A percentile compares a stretch with the other conserved stretches of the same genome.
Evolutionary conservation across 1,140 invertebrate genomes (phyloP).

Genomic region (Pantala flavescens): DNA sequence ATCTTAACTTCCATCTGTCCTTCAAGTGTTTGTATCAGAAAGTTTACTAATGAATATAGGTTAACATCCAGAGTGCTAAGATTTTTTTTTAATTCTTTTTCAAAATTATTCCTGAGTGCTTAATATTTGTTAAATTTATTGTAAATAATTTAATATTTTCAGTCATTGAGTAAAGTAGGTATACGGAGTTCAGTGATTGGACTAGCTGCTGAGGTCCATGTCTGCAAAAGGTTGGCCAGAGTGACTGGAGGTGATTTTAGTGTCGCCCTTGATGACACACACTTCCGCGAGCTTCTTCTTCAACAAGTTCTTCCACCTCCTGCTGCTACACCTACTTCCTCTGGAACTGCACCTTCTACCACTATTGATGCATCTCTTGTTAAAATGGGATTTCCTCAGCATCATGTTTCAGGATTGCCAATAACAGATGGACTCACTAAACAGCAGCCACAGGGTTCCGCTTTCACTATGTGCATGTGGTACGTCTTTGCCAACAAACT

Average conservation of each 20-base stretch:
- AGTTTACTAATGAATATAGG: too few species aligned
- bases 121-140: too few species aligned
- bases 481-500: conserved; percentile 35
- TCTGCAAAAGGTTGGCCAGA: conserved; percentile 74
- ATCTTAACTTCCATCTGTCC: too few species aligned
- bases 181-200: conserved; percentile 90
- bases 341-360: conserved; percentile 28
- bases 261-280: conserved; percentile 82
- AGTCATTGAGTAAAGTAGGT: conserved; percentile 38
- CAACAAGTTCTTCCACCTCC: conserved; percentile 81
- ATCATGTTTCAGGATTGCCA: conserved; percentile 30
- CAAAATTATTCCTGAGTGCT: too few species aligned
- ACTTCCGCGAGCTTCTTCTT: conserved; percentile 69
- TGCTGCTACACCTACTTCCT: conserved; percentile 41
- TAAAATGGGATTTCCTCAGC: conserved; percentile 88
- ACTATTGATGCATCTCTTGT: conserved; percentile 73
- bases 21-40: too few species aligned
- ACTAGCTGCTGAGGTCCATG: conserved; percentile 85
- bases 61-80: too few species aligned
- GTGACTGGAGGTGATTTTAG: conserved; percentile 76
- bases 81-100: too few species aligned
- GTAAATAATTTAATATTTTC: neutral
- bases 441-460: conserved; percentile 43
- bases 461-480: conserved; percentile 78
- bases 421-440: conserved; percentile 28